Base-by-base conservation (phyloP, 2,888 invertebrate species). In the Agrotis exclamationis region DNA sequence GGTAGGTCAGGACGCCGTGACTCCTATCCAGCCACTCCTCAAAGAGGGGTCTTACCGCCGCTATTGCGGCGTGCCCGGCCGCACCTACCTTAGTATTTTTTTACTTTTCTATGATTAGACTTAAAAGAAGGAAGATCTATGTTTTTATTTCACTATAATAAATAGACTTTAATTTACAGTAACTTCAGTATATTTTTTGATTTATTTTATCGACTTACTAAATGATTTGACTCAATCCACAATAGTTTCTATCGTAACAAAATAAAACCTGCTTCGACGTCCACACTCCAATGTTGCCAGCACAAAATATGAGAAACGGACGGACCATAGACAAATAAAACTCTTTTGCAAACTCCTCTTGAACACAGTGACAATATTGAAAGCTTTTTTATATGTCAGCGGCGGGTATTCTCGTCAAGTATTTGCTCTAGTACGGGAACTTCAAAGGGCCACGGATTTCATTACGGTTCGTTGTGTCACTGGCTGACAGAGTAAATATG, bases 391-490 rank as follows among this genome's bases (percentile, higher is more conserved):
- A 79, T 75, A 63, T 79, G 67, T 79, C 64, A 76, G 50, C 56
- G 60, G 76, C 63, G 76, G 68, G 75, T 79, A 54, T 70, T 78
- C 78, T 44, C 51, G 72, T 72, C 62, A 76, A 79, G 79, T 79
- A 79, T 79, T 80, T 78, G 77, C 68, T 74, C 53, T 74, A 67
- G 69, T 67, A 76, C 39, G 66, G 4, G 59, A 74, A 66, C 47
- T 80, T 77, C 78, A 80, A 74, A 80, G 80, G 70, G 70, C 69
- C 18, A 48, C 54, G 67, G 67, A 74, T 80, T 80, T 80, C 70
- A 80, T 77, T 70, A 80, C 53, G 58, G 51, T 54, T 47, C 28
- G 77, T 63, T 68, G 74, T 73, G 64, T 64, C 53, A 67, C 72
- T 65, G 67, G 56, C 50, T 64, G 50, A 39, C 20, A 59, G 48